A percentile compares a stretch with the other conserved stretches of the same genome.
Conservation (phyloP, 1,140 invertebrate genomes). For the Danaus melanippus region DNA sequence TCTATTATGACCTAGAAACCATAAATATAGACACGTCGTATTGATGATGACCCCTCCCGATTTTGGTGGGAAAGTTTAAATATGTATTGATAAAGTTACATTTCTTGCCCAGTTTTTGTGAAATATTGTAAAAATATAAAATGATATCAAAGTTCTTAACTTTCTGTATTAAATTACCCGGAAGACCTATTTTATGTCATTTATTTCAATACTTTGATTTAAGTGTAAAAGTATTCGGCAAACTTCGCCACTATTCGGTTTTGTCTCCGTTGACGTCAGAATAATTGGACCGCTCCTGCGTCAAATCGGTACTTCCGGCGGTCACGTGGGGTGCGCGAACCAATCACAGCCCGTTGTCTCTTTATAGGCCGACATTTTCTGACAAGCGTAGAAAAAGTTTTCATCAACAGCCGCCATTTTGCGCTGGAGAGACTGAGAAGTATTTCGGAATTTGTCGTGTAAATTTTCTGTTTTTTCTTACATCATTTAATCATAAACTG, state of each 20-base stretch:
- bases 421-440: conserved; percentile 81
- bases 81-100: conserved; percentile 3
- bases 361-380: conserved; percentile 85
- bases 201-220: conserved; percentile 16
- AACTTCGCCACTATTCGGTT: conserved; percentile 52
- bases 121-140: conserved; percentile 7
- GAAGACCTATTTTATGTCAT: conserved; percentile 4
- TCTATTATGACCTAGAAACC: conserved; percentile 32
- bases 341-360: conserved; percentile 72
- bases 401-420: conserved; percentile 95
- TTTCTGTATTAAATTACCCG: conserved; percentile 8
- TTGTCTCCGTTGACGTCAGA: conserved; percentile 65
- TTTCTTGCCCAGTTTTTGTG: conserved; percentile 6
- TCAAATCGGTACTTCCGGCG: conserved; percentile 65
- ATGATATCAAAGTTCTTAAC: conserved; percentile 13
- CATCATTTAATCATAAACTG: conserved; percentile 71
- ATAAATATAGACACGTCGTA: conserved; percentile 58
- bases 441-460: conserved; percentile 78
- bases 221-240: conserved; percentile 37
- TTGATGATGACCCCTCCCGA: conserved; percentile 62
- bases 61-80: conserved; percentile 55
- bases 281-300: conserved; percentile 62
- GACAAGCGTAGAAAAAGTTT: conserved; percentile 93
- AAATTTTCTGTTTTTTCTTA: conserved; percentile 75
- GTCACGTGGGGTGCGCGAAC: conserved; percentile 73